A percentile compares a stretch with the other conserved stretches of the same genome.
Evolutionary conservation across 2,113 vertebrate genomes (phyloP).

Genomic region (Tor tambroides): DNA sequence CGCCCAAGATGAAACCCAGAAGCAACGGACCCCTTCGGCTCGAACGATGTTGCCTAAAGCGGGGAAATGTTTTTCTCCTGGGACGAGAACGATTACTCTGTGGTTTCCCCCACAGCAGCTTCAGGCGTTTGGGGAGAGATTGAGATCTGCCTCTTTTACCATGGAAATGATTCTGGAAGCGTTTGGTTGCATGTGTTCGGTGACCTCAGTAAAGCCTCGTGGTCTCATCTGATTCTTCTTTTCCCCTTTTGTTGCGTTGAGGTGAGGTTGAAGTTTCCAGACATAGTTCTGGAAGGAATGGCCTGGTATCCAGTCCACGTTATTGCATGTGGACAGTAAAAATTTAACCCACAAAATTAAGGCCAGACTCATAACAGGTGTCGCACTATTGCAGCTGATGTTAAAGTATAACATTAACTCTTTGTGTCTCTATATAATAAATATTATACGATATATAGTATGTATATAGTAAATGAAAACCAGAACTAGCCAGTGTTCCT

Average conservation of each 20-base stretch:
- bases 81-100: conserved; percentile 54
- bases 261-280: conserved; percentile 74
- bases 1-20: conserved; percentile 65
- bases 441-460: no score
- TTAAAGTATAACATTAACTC: no score
- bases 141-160: conserved; percentile 69
- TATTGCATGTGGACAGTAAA: conserved; percentile 27
- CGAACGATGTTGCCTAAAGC: background rate
- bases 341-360: background rate
- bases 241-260: conserved; percentile 74
- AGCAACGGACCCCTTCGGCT: conserved; percentile 37
- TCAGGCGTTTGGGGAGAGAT: conserved; percentile 64
- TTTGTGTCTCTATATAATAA: no score
- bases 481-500: background rate
- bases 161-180: conserved; percentile 67
- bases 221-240: conserved; percentile 70
- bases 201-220: conserved; percentile 73
- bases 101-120: conserved; percentile 68
- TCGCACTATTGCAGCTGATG: background rate
- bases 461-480: background rate
- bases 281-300: conserved; percentile 64
- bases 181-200: conserved; percentile 72
- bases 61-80: conserved; percentile 47
- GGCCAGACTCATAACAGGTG: conserved; percentile 14
- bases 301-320: conserved; percentile 30